Percentiles rank a stretch among this genome's conserved stretches.
phyloP scores from a whole-genome alignment of 2,888 invertebrate genomes.

The Acronicta alni region DNA sequence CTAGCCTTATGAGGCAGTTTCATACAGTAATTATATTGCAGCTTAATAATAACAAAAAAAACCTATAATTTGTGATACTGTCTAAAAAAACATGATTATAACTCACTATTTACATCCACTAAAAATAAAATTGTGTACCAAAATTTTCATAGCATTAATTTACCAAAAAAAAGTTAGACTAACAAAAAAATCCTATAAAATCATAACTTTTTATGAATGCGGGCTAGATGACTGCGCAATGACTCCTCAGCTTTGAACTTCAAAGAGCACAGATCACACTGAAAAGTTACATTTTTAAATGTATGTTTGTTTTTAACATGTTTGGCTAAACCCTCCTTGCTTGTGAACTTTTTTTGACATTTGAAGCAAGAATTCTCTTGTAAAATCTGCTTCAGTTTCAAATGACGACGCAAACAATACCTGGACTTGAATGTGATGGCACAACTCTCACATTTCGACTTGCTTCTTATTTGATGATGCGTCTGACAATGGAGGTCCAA shows the following conservation, averaged over 20 bases:
- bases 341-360: constrained; percentile 82
- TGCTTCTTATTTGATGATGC: constrained; percentile 77
- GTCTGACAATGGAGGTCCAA: constrained; percentile 80
- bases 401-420: constrained; percentile 80
- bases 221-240: constrained; percentile 73
- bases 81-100: background rate
- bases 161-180: constrained; percentile 9
- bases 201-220: constrained; percentile 84
- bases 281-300: constrained; percentile 76
- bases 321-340: constrained; percentile 74
- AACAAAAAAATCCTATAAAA: constrained; percentile 49
- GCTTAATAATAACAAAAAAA: no score
- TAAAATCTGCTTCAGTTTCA: constrained; percentile 79
- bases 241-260: constrained; percentile 83
- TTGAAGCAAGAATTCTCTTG: constrained; percentile 80
- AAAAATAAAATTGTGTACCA: constrained; percentile 7
- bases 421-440: constrained; percentile 83
- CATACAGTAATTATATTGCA: no score
- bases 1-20: no score
- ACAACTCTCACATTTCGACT: constrained; percentile 81
- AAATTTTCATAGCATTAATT: background rate
- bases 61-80: background rate
- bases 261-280: constrained; percentile 78
- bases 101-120: constrained; percentile 29
- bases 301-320: constrained; percentile 81